Evolutionary conservation across 2,797 vertebrate species (phyloP).

Genomic region (Nyctalus aviator): DNA sequence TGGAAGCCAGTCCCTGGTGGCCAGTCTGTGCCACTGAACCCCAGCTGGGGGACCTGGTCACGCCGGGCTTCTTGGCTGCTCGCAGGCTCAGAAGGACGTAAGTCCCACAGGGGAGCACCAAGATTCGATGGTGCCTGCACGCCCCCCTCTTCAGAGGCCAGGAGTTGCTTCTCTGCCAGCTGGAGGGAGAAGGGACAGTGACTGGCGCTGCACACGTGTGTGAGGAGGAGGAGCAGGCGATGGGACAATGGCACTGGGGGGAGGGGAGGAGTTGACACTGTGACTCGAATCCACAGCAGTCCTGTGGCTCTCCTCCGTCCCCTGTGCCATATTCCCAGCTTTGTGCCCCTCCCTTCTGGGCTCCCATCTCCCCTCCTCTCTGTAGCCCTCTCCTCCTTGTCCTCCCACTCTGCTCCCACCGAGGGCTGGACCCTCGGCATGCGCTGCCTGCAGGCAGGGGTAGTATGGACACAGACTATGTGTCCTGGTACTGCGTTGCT

Average conservation of each 20-base stretch:
- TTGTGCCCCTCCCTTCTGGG: background rate
- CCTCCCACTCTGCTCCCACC: background rate
- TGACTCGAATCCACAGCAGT: background rate
- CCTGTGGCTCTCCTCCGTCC: background rate
- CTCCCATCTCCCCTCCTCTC: background rate
- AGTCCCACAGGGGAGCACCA: background rate
- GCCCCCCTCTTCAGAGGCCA: background rate
- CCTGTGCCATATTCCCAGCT: background rate
- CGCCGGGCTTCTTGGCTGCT: background rate
- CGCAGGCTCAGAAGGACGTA: background rate
- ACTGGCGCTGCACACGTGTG: too few species aligned
- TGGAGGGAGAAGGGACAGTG: background rate
- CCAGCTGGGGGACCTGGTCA: background rate
- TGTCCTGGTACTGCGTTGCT: too few species aligned
- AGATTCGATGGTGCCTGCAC: background rate
- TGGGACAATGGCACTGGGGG: background rate
- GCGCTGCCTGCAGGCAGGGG: background rate
- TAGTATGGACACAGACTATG: too few species aligned
- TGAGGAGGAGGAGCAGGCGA: rapidly evolving
- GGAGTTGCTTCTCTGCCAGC: slow-evolving; percentile 57
- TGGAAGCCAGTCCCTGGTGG: background rate
- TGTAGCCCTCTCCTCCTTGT: background rate
- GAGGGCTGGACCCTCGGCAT: too few species aligned
- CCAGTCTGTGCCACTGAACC: background rate
- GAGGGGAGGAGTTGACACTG: background rate